A percentile compares a stretch with the other conserved stretches of the same genome.
Evolutionary conservation across 2,797 vertebrate species (phyloP).

Genomic region (Neopelma chrysocephalum): DNA sequence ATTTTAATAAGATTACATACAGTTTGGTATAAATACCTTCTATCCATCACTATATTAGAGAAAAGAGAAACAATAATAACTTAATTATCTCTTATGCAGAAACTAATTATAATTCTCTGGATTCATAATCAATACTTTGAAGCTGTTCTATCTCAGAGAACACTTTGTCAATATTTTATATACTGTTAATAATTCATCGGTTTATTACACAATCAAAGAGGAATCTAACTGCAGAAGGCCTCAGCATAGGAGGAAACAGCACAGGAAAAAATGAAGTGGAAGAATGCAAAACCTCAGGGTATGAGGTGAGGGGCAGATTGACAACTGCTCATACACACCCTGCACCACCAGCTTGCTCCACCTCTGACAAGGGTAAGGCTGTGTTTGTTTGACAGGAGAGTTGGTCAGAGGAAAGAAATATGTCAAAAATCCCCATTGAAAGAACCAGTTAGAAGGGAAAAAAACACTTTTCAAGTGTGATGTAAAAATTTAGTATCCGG

Average conservation of each 20-base stretch:
- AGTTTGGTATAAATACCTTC: constrained; percentile 38
- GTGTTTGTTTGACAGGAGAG: neutral
- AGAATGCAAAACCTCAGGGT: neutral
- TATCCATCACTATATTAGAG: constrained; percentile 50
- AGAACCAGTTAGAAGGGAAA: neutral
- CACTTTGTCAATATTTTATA: constrained; percentile 65
- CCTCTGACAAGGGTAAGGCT: neutral
- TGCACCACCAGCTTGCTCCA: neutral
- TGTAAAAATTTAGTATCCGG: neutral
- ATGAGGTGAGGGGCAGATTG: neutral
- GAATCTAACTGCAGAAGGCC: constrained; percentile 13
- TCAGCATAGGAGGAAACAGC: neutral
- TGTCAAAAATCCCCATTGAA: neutral
- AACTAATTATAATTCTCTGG: constrained; percentile 60
- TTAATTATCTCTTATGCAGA: constrained; percentile 56
- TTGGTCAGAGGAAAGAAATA: neutral
- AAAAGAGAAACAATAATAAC: constrained; percentile 59
- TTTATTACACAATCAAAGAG: constrained; percentile 49
- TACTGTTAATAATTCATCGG: constrained; percentile 59
- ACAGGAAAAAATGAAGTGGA: neutral
- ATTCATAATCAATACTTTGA: constrained; percentile 61
- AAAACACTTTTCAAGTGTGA: neutral
- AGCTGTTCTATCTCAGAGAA: constrained; percentile 24
- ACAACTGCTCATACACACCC: neutral
- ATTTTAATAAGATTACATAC: constrained; percentile 46